Evolutionary conservation across 2,113 vertebrate genomes (phyloP).

Genomic region (Stegostoma tigrinum): DNA sequence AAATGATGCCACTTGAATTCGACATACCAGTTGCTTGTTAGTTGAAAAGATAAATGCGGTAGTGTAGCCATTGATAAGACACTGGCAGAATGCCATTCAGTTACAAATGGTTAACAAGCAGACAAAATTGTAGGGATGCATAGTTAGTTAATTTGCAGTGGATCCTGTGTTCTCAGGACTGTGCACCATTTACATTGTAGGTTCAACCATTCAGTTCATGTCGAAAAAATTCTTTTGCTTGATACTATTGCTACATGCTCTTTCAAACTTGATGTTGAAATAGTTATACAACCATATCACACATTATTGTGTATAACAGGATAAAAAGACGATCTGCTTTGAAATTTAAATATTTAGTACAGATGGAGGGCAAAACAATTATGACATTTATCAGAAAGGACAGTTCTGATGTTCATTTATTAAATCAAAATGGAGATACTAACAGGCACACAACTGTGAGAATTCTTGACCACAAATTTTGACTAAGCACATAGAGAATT

Average conservation of each 20-base stretch:
- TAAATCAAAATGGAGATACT: slow-evolving; percentile 6
- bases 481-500: not conserved
- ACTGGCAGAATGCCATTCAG: not conserved
- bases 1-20: not conserved
- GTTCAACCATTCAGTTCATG: not conserved
- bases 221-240: not conserved
- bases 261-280: not conserved
- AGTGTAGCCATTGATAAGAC: not conserved
- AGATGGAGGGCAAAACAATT: not conserved
- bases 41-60: not conserved
- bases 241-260: not conserved
- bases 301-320: not conserved
- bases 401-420: not conserved
- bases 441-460: not conserved
- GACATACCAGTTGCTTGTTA: not conserved
- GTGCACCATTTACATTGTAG: not conserved
- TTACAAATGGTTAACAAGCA: not conserved
- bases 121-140: not conserved
- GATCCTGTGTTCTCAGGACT: not conserved
- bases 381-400: not conserved
- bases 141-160: not conserved
- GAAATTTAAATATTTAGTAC: not conserved
- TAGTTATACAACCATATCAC: not conserved
- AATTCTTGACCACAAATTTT: not conserved
- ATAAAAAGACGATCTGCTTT: not conserved